Evolutionary conservation across 2,113 vertebrate species (phyloP).

Genomic region (Oreochromis niloticus): DNA sequence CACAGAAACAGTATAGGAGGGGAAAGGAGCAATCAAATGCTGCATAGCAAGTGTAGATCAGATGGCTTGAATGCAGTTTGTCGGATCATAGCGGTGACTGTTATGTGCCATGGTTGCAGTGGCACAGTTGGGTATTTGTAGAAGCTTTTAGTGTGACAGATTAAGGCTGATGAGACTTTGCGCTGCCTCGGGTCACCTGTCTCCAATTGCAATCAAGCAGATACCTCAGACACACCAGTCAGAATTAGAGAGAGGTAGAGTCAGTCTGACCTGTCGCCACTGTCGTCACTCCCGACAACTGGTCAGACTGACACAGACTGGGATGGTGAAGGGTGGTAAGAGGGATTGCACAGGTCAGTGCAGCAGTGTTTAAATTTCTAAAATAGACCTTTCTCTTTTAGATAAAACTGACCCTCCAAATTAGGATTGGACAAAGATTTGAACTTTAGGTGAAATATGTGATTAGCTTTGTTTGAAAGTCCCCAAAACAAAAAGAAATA

Average conservation of each 20-base stretch:
- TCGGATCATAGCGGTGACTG: not conserved
- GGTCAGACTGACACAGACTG: not conserved
- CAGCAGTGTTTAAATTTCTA: not conserved
- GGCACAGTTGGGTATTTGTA: not conserved
- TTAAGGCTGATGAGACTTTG: not conserved
- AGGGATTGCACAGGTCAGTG: not conserved
- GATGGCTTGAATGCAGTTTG: not conserved
- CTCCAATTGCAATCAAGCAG: not conserved
- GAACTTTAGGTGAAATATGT: not conserved
- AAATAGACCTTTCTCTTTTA: not conserved
- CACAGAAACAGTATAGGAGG: not conserved
- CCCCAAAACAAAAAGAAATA: not conserved
- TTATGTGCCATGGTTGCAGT: not conserved
- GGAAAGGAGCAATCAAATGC: not conserved
- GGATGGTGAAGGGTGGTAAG: not conserved
- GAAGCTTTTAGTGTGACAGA: not conserved
- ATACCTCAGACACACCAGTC: not conserved
- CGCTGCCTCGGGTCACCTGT: not conserved
- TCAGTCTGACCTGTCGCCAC: not conserved
- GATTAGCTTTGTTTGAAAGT: not conserved
- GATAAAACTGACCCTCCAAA: not conserved
- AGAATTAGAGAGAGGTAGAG: not conserved
- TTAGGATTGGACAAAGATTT: not conserved
- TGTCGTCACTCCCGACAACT: not conserved
- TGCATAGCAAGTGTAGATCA: not conserved